phyloP scores from a whole-genome alignment of 2,888 invertebrate species.

The Acrobasis consociella region DNA sequence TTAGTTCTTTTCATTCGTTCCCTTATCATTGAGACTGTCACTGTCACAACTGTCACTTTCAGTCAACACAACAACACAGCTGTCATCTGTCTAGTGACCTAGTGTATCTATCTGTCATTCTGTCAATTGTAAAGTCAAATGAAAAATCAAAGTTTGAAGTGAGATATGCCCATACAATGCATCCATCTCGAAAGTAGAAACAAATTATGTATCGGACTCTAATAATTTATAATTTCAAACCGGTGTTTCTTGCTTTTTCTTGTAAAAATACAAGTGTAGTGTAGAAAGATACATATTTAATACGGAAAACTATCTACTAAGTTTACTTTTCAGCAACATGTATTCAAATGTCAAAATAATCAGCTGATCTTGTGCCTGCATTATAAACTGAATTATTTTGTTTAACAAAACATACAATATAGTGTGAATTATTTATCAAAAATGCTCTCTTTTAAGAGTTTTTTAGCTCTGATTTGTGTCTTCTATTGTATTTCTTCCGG shows the following conservation, averaged over 20 bases:
- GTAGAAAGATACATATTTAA: too few species aligned
- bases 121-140: too few species aligned
- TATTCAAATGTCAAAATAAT: constrained; percentile 2
- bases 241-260: not conserved
- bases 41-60: not conserved
- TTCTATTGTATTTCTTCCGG: not conserved
- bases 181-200: too few species aligned
- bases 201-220: not conserved
- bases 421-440: not conserved
- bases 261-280: not conserved
- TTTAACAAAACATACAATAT: too few species aligned
- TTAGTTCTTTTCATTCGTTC: not conserved
- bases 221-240: not conserved
- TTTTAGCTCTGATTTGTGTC: not conserved
- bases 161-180: too few species aligned
- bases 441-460: not conserved
- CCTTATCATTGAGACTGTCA: not conserved
- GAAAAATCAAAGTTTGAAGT: too few species aligned
- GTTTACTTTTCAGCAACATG: not conserved
- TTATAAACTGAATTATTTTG: too few species aligned
- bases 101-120: not conserved
- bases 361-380: constrained; percentile 22
- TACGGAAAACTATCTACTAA: too few species aligned
- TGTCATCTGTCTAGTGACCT: not conserved
- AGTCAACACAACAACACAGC: not conserved